Percentiles rank a stretch among this genome's conserved stretches.
phyloP scores from a whole-genome alignment of 30 jellyfish, hydroid and myxozoan species.

The Hydractinia echinata region DNA sequence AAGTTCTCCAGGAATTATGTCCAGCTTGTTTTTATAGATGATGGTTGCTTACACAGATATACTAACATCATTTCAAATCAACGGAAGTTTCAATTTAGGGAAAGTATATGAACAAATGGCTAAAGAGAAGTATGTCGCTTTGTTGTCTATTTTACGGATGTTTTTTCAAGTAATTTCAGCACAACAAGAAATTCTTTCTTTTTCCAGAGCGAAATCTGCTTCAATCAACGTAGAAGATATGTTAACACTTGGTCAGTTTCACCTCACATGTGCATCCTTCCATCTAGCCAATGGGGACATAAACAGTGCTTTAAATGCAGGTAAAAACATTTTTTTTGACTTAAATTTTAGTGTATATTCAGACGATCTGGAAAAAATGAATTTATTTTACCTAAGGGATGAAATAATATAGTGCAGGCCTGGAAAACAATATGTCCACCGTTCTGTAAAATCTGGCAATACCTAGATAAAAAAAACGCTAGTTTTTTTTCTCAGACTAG shows the following conservation, averaged over 20 bases:
- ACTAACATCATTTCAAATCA: constrained; percentile 14
- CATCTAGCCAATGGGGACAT: constrained; percentile 11
- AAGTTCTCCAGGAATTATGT: too few species aligned
- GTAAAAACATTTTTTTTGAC: neutral
- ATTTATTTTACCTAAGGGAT: too few species aligned
- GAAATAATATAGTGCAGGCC: too few species aligned
- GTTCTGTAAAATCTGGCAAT: too few species aligned
- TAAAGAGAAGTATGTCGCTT: neutral
- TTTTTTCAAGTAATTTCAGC: neutral
- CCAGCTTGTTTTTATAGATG: neutral
- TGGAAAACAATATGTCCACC: too few species aligned
- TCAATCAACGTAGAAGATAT: constrained; percentile 20
- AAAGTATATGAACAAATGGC: constrained; percentile 26
- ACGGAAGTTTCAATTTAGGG: constrained; percentile 7
- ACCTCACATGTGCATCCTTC: neutral
- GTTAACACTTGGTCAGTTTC: neutral
- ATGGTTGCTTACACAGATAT: constrained; percentile 22
- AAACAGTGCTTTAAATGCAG: constrained; percentile 9
- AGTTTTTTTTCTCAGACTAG: too few species aligned
- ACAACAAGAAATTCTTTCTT: neutral
- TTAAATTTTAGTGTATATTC: too few species aligned
- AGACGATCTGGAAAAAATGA: too few species aligned
- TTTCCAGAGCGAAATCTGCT: neutral
- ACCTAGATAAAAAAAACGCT: too few species aligned
- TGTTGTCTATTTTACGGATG: neutral